Base-by-base conservation (phyloP, 2,113 vertebrate species). In the Sylvietta virens region DNA sequence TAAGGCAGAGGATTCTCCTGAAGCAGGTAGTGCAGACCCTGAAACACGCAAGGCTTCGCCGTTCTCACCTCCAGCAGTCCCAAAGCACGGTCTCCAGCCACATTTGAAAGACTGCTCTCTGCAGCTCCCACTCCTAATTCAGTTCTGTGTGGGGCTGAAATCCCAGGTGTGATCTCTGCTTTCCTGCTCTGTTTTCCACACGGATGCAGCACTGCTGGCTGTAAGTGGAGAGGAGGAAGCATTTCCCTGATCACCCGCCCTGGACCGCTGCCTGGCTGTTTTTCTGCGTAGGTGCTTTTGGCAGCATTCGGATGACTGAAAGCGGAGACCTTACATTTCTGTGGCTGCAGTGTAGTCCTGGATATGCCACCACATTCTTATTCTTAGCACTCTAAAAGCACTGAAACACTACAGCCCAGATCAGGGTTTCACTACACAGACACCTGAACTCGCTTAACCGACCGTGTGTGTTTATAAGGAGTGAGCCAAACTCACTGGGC, bases 401-500 rank as follows among this genome's bases (percentile, higher is more conserved):
- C 28, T 39, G 73, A 47, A 79, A 86, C 67, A 86, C 87, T 87
- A 44, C 90, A 88, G 81, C 58, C 78, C 61, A 70, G 87, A 66
- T 44, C 62, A 44, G 81, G 45, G 47, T 88, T 93, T 96, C 76
- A 27, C 84, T 84, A 3, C 40, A 60, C 6, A 69, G 84, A 77
- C 87, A 91, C 90, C 95, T 88, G 92, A 93, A 91, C 79, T 86
- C 26, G 24, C 77, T 80, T 90, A 79, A 92, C 84, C 5, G 16
- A 62, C 61, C 17, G 5, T 79, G 90, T 74, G 79, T 31, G 8
- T 84, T 58, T 65, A 18, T 89, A 72, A 78, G 73, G 39, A 33
- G 13, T 18, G 66, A 82, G 93, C 92, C 92, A 95, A 86, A 86
- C 79, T 77, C 81, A 56, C 67, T 54, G 71, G 58, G 64, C 73